Conservation (phyloP, 2,888 invertebrate genomes). For the Unio pictorum region DNA sequence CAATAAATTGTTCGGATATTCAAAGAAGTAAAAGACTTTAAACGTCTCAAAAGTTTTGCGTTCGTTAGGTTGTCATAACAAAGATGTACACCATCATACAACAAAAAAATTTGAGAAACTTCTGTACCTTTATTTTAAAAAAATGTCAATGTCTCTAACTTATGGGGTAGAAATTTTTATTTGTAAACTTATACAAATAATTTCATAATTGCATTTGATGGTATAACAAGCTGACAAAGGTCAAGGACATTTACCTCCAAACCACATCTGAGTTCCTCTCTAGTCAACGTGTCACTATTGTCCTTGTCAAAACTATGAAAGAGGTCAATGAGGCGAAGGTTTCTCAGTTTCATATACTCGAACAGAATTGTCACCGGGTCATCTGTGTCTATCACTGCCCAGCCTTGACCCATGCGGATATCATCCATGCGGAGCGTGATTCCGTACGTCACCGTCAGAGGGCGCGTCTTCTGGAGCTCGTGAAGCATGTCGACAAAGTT, state of each 20-base stretch:
- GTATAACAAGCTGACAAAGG: not conserved
- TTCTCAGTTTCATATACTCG: slow-evolving; percentile 52
- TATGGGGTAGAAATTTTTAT: not conserved
- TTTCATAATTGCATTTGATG: not conserved
- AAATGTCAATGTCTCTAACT: not conserved
- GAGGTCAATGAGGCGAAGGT: slow-evolving; percentile 54
- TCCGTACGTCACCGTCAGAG: slow-evolving; percentile 41
- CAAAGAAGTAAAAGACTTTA: no score
- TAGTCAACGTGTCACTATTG: slow-evolving; percentile 51
- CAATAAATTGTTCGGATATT: no score
- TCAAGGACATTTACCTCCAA: slow-evolving; percentile 33
- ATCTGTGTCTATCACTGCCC: slow-evolving; percentile 51
- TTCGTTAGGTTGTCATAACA: no score
- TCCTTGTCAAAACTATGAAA: slow-evolving; percentile 57
- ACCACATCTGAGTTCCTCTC: slow-evolving; percentile 53
- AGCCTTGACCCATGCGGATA: slow-evolving; percentile 34
- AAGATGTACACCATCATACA: no score
- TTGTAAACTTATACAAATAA: not conserved
- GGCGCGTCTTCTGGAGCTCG: slow-evolving; percentile 34
- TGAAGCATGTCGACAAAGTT: slow-evolving; percentile 40
- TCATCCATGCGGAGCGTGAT: slow-evolving; percentile 49
- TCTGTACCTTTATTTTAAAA: no score
- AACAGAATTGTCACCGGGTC: slow-evolving; percentile 52
- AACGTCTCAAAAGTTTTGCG: no score
- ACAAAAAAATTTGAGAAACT: no score